Conservation (phyloP, 2,113 vertebrate species). For the Calidris pygmaea region DNA sequence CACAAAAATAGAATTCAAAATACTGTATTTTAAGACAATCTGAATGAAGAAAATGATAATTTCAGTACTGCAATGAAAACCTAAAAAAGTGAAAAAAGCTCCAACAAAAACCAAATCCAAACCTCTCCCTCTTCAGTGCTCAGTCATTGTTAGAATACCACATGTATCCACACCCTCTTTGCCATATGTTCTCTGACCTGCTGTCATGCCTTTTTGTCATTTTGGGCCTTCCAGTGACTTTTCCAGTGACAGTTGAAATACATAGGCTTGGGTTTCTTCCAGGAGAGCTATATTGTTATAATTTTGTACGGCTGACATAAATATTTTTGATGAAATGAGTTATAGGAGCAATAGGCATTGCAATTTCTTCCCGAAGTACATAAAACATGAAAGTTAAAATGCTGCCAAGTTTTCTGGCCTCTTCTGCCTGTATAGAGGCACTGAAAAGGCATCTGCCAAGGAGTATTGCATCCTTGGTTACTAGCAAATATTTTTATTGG, state of each 20-base stretch:
- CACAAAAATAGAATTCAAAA: not conserved
- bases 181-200: not conserved
- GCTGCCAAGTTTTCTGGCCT: not conserved
- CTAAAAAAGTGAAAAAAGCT: not conserved
- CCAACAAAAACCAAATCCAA: not conserved
- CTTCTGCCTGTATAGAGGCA: not conserved
- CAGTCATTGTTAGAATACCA: not conserved
- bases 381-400: conserved; percentile 38
- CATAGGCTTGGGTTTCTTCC: not conserved
- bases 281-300: not conserved
- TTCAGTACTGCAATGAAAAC: not conserved
- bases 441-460: conserved; percentile 18
- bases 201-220: not conserved
- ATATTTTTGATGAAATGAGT: conserved; percentile 51
- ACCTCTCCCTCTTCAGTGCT: not conserved
- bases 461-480: not conserved
- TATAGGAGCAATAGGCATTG: conserved; percentile 7
- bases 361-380: conserved; percentile 32
- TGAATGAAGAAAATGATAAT: not conserved
- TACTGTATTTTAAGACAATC: not conserved
- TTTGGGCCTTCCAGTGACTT: not conserved
- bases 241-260: not conserved
- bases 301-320: conserved; percentile 31
- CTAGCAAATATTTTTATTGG: conserved; percentile 48
- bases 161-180: not conserved